These are phyloP conservation scores for Mesodorylaimus sp. DNA, from an alignment of 2,888 invertebrate genomes.

Conservation along the genomic window DNA sequence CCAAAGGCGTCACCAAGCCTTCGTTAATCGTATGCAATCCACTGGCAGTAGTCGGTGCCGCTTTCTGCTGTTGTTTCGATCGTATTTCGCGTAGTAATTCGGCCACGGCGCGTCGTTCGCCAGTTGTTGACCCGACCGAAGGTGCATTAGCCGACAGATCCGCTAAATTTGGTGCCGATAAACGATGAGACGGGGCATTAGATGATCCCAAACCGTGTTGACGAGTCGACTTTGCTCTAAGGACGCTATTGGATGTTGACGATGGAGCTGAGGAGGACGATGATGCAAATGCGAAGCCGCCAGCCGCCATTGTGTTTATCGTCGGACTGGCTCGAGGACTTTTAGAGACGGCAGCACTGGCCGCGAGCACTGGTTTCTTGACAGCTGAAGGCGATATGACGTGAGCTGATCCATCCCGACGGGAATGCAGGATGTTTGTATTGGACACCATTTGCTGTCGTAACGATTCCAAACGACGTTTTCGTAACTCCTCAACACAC, in stretches of 20 bases:
- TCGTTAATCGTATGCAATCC: conserved; percentile 8
- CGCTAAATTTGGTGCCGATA: conserved; percentile 6
- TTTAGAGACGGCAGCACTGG: too few species aligned
- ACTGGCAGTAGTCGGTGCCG: not conserved
- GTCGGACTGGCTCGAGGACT: not conserved
- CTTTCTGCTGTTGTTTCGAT: not conserved
- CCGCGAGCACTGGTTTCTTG: not conserved
- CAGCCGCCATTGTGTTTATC: too few species aligned
- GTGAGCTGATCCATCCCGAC: conserved; percentile 2
- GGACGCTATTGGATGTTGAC: not conserved
- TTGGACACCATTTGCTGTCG: too few species aligned
- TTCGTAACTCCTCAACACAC: conserved; percentile 7
- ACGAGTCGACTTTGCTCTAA: not conserved
- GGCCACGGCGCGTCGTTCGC: not conserved
- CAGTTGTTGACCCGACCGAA: too few species aligned
- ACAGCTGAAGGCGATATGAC: not conserved
- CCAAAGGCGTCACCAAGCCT: conserved; percentile 8
- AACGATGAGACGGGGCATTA: not conserved
- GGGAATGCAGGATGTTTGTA: not conserved
- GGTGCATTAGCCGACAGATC: not conserved
- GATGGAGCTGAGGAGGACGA: too few species aligned
- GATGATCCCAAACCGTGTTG: too few species aligned
- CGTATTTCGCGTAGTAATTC: not conserved
- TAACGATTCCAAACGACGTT: not conserved
- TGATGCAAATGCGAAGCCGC: too few species aligned